A percentile compares a stretch with the other conserved stretches of the same genome.
Conservation (phyloP, 2,113 vertebrate species). For the Corydoras sp. region DNA sequence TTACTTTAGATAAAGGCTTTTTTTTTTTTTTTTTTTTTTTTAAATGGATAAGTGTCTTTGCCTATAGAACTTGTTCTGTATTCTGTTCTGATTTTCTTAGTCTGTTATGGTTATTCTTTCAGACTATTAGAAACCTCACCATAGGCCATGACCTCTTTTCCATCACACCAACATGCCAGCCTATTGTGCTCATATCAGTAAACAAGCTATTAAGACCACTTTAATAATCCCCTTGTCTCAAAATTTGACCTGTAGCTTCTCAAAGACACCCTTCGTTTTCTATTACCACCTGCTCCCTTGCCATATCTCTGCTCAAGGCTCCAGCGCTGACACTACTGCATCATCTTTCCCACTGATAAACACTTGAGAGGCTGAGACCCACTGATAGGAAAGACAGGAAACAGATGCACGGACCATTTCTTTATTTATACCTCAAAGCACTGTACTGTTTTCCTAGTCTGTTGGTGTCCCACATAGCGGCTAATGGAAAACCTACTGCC, state of each 20-base stretch:
- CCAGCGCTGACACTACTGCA: neutral
- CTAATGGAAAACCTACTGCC: conserved; percentile 2
- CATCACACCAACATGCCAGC: conserved; percentile 23
- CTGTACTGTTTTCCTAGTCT: neutral
- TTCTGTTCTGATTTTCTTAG: too few species aligned
- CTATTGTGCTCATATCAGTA: conserved; percentile 44
- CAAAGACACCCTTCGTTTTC: conserved; percentile 10
- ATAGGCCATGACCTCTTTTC: conserved; percentile 49
- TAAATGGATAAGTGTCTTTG: too few species aligned
- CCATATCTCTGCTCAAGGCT: neutral
- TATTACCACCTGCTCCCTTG: neutral
- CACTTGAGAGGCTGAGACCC: neutral
- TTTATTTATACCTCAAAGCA: conserved; percentile 4
- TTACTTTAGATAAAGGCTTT: too few species aligned
- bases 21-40: too few species aligned
- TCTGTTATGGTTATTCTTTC: neutral
- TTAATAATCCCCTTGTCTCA: conserved; percentile 18
- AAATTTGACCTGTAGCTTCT: conserved; percentile 25
- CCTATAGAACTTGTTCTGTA: too few species aligned
- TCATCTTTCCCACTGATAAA: conserved; percentile 22
- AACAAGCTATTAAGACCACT: conserved; percentile 20
- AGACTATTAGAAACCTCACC: conserved; percentile 41
- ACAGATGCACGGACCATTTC: conserved; percentile 13
- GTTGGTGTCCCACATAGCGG: neutral
- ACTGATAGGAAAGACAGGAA: conserved; percentile 13